Base-by-base conservation (phyloP, 2,797 vertebrate species). In the Simalia tracyae region DNA sequence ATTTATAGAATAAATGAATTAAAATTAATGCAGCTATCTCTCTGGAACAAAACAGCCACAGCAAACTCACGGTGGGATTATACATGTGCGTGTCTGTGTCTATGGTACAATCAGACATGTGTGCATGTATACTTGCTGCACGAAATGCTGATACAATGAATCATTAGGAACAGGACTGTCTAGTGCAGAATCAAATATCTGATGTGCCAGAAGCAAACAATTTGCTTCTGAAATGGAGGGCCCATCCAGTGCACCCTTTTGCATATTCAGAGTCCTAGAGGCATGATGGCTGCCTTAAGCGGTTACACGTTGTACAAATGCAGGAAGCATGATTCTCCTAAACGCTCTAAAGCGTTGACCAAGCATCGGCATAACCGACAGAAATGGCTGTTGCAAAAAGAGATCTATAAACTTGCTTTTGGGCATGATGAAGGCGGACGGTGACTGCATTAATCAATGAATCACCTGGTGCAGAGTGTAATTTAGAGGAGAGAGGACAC, bases 351-450 rank as follows among this genome's bases (percentile, higher is more conserved):
- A 92, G 85, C 94, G 92, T 50, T 92, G 88, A 89, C 92, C 92
- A 93, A 86, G 59, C 60, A 81, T 90, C 64, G 81, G 66, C 72
- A 64, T 93, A 92, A 85, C 19, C 91, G 85, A 61, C 89, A 88
- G 93, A 92, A 96, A 87, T 95, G 94, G 92, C 63, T 64, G 94
- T 94, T 94, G 31, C 93, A 95, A 95, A 90, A 66, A 94, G 95
- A 91, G 50, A 95, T 94, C 92, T 91, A 95, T 93, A 91, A 92
- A 89, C 92, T 88, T 89, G 85, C 1, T 88, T 92, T 90, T 92
- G 91, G 26, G 89, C 42, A 92, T 93, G 93, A 94, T 57, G 50
- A 26, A 92, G 91, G 89, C 63, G 92, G 94, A 66, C 22, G 10
- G 15, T 84, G 86, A 12, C 63, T 14, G 14, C 28, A 36, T 93